phyloP scores from a whole-genome alignment of 2,797 vertebrate genomes.

The Centropyge bicolor region DNA sequence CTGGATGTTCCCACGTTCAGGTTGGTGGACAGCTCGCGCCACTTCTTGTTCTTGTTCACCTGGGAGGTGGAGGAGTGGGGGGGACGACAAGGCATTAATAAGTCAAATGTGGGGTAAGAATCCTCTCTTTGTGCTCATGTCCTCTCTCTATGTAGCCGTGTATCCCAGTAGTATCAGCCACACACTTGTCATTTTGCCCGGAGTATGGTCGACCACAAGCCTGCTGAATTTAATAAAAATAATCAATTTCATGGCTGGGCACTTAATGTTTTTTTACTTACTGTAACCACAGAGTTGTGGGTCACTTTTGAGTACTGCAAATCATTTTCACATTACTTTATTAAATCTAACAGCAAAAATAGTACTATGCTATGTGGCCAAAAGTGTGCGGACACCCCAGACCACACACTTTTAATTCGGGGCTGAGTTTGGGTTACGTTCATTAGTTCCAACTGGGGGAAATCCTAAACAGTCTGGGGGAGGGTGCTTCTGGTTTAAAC shows the following conservation, averaged over 20 bases:
- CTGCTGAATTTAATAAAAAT: constrained; percentile 47
- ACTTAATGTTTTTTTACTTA: constrained; percentile 24
- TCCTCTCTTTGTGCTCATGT: background rate
- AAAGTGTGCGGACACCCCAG: background rate
- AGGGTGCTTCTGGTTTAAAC: background rate
- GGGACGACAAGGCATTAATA: constrained; percentile 3
- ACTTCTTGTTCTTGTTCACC: constrained; percentile 99
- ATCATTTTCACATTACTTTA: constrained; percentile 6
- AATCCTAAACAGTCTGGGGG: background rate
- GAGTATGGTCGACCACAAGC: constrained; percentile 35
- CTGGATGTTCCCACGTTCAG: constrained; percentile 94
- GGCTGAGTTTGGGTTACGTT: background rate
- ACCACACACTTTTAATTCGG: background rate
- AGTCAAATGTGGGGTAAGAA: background rate
- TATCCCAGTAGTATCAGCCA: constrained; percentile 12
- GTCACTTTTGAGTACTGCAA: constrained; percentile 1
- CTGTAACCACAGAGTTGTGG: constrained; percentile 21
- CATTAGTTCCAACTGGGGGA: background rate
- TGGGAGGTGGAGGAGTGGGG: constrained; percentile 59
- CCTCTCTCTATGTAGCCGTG: constrained; percentile 10
- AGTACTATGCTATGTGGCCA: background rate
- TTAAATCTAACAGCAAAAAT: constrained; percentile 17
- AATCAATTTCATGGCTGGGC: constrained; percentile 17
- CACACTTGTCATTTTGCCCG: constrained; percentile 44
- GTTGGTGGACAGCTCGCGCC: constrained; percentile 92